Percentiles rank a stretch among this genome's conserved stretches.
phyloP scores from a whole-genome alignment of 2,888 invertebrate genomes.

The Acrobasis repandana region DNA sequence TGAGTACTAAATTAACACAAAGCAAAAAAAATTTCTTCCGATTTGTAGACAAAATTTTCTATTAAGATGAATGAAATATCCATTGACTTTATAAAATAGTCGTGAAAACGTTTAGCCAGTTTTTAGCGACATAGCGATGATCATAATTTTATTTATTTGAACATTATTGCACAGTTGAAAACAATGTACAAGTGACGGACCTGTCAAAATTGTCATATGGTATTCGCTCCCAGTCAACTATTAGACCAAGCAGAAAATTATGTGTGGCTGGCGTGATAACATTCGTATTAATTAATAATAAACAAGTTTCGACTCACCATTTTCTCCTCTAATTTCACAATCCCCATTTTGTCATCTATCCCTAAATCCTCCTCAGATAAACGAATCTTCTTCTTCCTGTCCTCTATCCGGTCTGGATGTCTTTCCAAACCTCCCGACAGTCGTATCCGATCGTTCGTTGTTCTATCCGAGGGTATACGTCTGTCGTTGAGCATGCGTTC shows the following conservation, averaged over 20 bases:
- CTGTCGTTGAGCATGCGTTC: slow-evolving; percentile 28
- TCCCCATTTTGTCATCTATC: slow-evolving; percentile 27
- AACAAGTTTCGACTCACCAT: slow-evolving; percentile 27
- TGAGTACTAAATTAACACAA: background rate
- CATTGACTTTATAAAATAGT: too few species aligned
- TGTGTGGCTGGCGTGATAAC: too few species aligned
- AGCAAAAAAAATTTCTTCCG: background rate
- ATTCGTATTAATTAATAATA: background rate
- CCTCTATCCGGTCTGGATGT: slow-evolving; percentile 10
- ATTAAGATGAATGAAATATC: too few species aligned
- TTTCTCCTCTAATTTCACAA: slow-evolving; percentile 36
- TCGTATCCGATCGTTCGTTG: slow-evolving; percentile 40
- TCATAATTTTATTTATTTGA: too few species aligned
- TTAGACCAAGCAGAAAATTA: too few species aligned
- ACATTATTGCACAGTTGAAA: too few species aligned
- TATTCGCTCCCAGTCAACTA: too few species aligned
- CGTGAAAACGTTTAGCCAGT: too few species aligned
- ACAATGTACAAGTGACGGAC: too few species aligned
- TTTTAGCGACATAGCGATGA: too few species aligned
- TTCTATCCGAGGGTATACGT: slow-evolving; percentile 35
- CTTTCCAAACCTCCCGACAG: background rate
- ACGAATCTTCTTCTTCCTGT: slow-evolving; percentile 19
- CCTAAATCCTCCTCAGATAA: slow-evolving; percentile 34
- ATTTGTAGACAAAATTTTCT: too few species aligned
- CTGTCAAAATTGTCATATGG: too few species aligned